Percentiles rank a stretch among this genome's conserved stretches.
Conservation (phyloP, 2,888 invertebrate species). For the Anoplius nigerrimus region DNA sequence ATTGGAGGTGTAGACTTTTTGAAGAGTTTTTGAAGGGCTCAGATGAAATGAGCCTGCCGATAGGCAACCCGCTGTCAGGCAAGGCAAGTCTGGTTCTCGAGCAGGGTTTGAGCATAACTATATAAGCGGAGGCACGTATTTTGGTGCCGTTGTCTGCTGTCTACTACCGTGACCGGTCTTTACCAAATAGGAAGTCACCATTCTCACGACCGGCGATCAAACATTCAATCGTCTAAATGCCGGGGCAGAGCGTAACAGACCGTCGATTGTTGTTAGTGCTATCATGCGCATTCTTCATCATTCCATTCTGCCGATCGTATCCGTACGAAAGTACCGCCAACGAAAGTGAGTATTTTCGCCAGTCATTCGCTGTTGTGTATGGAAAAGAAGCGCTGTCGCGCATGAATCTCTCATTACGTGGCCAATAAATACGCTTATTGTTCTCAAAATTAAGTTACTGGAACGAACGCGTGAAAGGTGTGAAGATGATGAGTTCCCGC, state of each 20-base stretch:
- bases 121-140: conserved; percentile 47
- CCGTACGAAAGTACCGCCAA: not conserved
- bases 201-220: conserved; percentile 8
- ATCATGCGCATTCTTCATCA: not conserved
- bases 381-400: too few relatives aligned
- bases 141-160: conserved; percentile 47
- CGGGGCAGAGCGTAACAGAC: conserved; percentile 4
- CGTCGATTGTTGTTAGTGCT: conserved; percentile 5
- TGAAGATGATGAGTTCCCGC: too few relatives aligned
- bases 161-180: conserved; percentile 18
- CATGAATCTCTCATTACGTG: too few relatives aligned
- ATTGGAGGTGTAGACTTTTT: too few relatives aligned
- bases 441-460: too few relatives aligned
- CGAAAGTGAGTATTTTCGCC: too few relatives aligned
- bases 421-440: too few relatives aligned
- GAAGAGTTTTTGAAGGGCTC: too few relatives aligned
- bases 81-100: conserved; percentile 26
- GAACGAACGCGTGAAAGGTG: too few relatives aligned
- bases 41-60: conserved; percentile 20
- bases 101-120: conserved; percentile 26
- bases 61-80: conserved; percentile 26
- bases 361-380: too few relatives aligned
- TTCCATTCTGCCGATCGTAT: not conserved
- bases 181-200: conserved; percentile 10
- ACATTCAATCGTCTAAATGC: conserved; percentile 19